Evolutionary conservation across 2,797 vertebrate genomes (phyloP).

Genomic region (Pempheris klunzingeri): DNA sequence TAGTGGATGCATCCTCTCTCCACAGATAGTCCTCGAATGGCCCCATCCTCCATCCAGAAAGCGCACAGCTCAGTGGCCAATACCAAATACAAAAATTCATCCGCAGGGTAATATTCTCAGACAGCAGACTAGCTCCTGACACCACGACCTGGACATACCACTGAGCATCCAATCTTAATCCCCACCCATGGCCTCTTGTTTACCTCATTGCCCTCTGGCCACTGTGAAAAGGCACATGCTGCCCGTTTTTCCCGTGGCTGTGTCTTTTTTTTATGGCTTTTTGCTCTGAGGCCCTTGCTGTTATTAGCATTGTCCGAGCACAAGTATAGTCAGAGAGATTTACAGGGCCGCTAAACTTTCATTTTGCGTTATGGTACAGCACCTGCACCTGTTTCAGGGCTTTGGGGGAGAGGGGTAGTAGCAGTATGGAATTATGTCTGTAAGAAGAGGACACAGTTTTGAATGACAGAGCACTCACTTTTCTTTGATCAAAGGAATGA

Average conservation of each 20-base stretch:
- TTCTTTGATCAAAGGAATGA: not conserved
- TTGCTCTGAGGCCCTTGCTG: constrained; percentile 49
- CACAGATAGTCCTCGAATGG: constrained; percentile 50
- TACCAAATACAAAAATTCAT: constrained; percentile 51
- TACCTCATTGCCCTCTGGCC: constrained; percentile 63
- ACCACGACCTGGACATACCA: constrained; percentile 54
- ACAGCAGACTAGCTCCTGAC: constrained; percentile 66
- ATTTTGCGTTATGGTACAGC: constrained; percentile 28
- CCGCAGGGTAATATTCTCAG: constrained; percentile 73
- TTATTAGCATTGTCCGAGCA: constrained; percentile 63
- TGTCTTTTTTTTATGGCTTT: constrained; percentile 59
- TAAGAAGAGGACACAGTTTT: constrained; percentile 7
- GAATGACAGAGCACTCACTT: constrained; percentile 7
- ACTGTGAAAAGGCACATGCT: constrained; percentile 65
- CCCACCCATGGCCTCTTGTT: constrained; percentile 72
- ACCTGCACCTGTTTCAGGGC: constrained; percentile 34
- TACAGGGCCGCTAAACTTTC: constrained; percentile 44
- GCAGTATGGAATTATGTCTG: constrained; percentile 17
- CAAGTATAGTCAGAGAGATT: constrained; percentile 49
- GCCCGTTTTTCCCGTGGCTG: constrained; percentile 53
- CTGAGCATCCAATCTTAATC: constrained; percentile 69
- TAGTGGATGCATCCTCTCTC: constrained; percentile 66
- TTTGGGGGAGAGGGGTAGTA: not conserved
- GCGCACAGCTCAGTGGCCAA: constrained; percentile 58
- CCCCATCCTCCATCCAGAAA: constrained; percentile 60